phyloP scores from a whole-genome alignment of 37 sponge, comb jelly and placozoan species.

The Chondrosia reniformis region DNA sequence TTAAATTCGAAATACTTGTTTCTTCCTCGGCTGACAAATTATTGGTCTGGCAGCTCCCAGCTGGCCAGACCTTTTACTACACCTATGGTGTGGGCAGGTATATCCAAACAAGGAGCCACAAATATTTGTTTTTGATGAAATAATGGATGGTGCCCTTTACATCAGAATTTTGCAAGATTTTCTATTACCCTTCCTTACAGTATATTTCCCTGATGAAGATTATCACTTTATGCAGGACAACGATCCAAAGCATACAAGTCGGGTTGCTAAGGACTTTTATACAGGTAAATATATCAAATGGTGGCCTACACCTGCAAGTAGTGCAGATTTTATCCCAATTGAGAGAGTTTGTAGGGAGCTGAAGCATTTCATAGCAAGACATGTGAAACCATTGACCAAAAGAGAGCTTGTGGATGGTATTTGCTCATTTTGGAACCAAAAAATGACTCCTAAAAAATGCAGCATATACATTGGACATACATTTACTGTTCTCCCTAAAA shows the following conservation, averaged over 20 bases:
- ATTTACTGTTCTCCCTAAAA: background rate
- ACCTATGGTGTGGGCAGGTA: conserved; percentile 4
- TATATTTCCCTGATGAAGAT: background rate
- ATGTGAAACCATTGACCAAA: background rate
- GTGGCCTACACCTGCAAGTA: conserved; percentile 19
- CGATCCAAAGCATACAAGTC: conserved; percentile 13
- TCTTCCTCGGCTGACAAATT: background rate
- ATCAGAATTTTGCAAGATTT: background rate
- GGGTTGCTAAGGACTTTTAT: conserved; percentile 2
- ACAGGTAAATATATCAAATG: background rate
- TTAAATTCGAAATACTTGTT: background rate
- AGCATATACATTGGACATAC: background rate
- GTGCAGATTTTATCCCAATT: conserved; percentile 3
- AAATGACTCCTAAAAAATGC: conserved; percentile 1
- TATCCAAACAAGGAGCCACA: background rate
- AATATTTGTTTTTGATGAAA: background rate
- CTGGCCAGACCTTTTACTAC: background rate
- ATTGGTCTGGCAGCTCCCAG: conserved; percentile 1
- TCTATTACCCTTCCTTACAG: background rate
- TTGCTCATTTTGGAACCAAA: background rate
- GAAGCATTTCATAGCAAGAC: conserved; percentile 8
- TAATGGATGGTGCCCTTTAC: conserved; percentile 8
- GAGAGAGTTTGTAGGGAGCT: background rate
- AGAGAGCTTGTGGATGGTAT: conserved; percentile 5
- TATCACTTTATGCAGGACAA: conserved; percentile 25